A percentile compares a stretch with the other conserved stretches of the same genome.
phyloP scores from a whole-genome alignment of 2,113 vertebrate genomes.

The Callospermophilus lateralis region DNA sequence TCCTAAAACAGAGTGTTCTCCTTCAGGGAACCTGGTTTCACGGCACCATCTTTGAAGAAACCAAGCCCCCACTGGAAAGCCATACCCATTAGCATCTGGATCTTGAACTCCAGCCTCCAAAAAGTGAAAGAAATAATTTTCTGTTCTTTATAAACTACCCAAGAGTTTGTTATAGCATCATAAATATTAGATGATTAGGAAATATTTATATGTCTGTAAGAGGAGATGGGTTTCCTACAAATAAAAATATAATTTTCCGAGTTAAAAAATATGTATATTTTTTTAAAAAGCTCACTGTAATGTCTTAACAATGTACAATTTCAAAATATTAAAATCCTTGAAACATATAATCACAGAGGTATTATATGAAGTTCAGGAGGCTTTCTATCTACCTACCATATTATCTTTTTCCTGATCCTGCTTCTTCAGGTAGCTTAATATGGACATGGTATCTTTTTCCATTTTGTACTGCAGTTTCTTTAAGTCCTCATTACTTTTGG shows the following conservation, averaged over 20 bases:
- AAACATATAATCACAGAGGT: neutral
- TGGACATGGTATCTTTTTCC: conserved; percentile 88
- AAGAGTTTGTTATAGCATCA: neutral
- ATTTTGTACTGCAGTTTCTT: conserved; percentile 86
- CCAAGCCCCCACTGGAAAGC: no score
- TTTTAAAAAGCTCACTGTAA: neutral
- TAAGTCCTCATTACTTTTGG: conserved; percentile 88
- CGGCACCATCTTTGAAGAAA: no score
- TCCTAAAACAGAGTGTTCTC: neutral
- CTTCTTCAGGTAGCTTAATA: conserved; percentile 85
- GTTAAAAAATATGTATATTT: neutral
- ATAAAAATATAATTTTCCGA: neutral
- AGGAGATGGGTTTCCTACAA: neutral
- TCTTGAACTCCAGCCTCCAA: neutral
- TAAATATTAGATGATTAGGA: neutral
- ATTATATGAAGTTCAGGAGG: neutral
- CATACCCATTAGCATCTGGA: neutral
- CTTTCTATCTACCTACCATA: conserved; percentile 85
- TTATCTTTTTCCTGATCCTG: conserved; percentile 88
- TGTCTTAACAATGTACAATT: conserved; percentile 1
- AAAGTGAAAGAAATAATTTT: neutral
- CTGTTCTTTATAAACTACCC: neutral
- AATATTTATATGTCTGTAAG: neutral
- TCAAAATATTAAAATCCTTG: conserved; percentile 56
- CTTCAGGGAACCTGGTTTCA: neutral